Evolutionary conservation across 2,113 vertebrate species (phyloP), one percentile per base, ranked within the genome.

Genomic region (Cacatua alba): DNA sequence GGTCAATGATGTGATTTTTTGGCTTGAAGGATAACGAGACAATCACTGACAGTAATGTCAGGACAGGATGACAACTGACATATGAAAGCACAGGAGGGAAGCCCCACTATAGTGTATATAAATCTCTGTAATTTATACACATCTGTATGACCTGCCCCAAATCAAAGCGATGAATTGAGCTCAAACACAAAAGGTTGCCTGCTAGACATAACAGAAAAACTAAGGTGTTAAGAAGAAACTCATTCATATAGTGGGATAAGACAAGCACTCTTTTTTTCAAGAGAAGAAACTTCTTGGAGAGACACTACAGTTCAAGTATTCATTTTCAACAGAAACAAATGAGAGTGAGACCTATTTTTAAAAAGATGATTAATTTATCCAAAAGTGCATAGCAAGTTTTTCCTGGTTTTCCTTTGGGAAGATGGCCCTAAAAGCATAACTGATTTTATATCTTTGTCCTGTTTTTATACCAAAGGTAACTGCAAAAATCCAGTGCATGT

Each of bases 61-160:
- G 15, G 17, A 35, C 15, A 83, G 53, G 31, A 70, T 26, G 31
- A 69, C 12, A 72, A 76, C 13, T 0, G 1, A 81, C 5, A 25
- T 10, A 35, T 1, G n/a, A 69, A 13, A 85, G 5, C 43, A 75
- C 3, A 4, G 75, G 35, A 71, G 23, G 31, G 12, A 0, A 69
- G 25, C 4, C 4, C 21, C 18, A 13, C 7, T 44, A 4, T 7
- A 76, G 62, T 1, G 57, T 1, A 64, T 2, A 71, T 3, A 67
- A 24, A 92, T 35, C 14, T 35, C 57, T 59, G 57, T 35, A 15
- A 59, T 35, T 35, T 59, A 35, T 23, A 59, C 33, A 59, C 8
- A 57, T 31, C 11, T 60, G 31, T 65, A 43, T 48, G 60, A 60
- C 65, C 60, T 0, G 1, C 35, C 24, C 10, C 29, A 76, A 4